These are phyloP conservation scores for Struthio camelus DNA, from an alignment of 2,113 vertebrate genomes.

Conservation along the genomic window DNA sequence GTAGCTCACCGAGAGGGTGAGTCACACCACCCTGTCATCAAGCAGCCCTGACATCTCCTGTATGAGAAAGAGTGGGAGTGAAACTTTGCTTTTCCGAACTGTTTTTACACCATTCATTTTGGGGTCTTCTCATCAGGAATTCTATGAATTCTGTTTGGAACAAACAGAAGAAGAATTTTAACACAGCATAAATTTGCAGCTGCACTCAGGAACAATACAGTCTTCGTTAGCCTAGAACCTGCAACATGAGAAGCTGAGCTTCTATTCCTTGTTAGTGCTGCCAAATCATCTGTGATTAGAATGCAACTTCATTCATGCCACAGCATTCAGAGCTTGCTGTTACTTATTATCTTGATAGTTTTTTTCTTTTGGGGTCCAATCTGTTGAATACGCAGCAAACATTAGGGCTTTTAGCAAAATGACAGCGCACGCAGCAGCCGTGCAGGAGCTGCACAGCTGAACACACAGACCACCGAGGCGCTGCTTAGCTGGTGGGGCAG, in stretches of 20 bases:
- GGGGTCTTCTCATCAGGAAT: not conserved
- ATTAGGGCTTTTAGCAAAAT: not conserved
- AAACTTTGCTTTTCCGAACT: not conserved
- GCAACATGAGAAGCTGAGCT: not conserved
- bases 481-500: not conserved
- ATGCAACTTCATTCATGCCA: not conserved
- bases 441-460: not conserved
- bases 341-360: not conserved
- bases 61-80: rapidly evolving
- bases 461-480: not conserved
- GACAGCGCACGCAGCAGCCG: not conserved
- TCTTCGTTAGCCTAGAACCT: not conserved
- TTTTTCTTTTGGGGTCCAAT: not conserved
- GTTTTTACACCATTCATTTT: not conserved
- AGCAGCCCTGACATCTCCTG: rapidly evolving
- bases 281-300: not conserved
- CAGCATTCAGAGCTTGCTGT: not conserved
- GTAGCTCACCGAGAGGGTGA: not conserved
- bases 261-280: not conserved
- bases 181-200: not conserved
- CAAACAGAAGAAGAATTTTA: not conserved
- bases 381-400: not conserved
- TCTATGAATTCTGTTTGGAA: not conserved
- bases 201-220: not conserved
- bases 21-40: not conserved